Evolutionary conservation across 2,797 vertebrate genomes (phyloP), one percentile per base, ranked within the genome.

Genomic region (Paramormyrops hopkinsi): DNA sequence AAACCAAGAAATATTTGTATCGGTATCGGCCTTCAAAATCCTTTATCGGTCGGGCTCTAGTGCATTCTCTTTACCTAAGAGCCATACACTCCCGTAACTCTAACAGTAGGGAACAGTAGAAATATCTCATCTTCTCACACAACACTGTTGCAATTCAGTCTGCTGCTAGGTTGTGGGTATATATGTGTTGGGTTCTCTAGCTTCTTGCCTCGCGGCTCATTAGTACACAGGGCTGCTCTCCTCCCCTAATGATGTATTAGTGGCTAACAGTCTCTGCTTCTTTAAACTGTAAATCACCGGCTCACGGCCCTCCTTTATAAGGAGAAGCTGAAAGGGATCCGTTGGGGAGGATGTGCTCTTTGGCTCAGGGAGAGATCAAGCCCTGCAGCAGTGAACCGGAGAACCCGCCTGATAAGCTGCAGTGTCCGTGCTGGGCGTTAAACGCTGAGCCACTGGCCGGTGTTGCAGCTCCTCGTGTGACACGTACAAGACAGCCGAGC

Each of bases 271-370:
- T 54, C 29, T 41, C 25, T 14, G 14, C 17, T 48, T 50, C 29
- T 89, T 76, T 50, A 79, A 89, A 87, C 89, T 37, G 37, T 87
- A 54, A 54, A 87, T 79, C 84, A 79, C 37, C 2, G 19, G 17
- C 48, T 76, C 62, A 14, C 22, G 37, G 46, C 41, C 33, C 56
- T 84, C 25, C 54, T 69, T 33, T 53, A 33, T 59, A 59, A 7
- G 50, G 50, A 37, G 51, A 25, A 88, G 29, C 48, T 88, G 88
- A 56, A 56, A 37, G 22, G 76, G 37, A 29, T 33, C 44, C 4
- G 46, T 65, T 37, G 11, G 41, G 54, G 54, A 50, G 33, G 88
- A 87, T 29, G 19, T 65, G 19, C 4, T 88, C 37, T 88, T 88
- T 17, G n/a, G 37, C 56, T n/a, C 8, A 2, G 41, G n/a, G 56